Percentiles rank a stretch among this genome's conserved stretches.
phyloP scores from a whole-genome alignment of 1,140 invertebrate genomes.

The Drosophila leontia region DNA sequence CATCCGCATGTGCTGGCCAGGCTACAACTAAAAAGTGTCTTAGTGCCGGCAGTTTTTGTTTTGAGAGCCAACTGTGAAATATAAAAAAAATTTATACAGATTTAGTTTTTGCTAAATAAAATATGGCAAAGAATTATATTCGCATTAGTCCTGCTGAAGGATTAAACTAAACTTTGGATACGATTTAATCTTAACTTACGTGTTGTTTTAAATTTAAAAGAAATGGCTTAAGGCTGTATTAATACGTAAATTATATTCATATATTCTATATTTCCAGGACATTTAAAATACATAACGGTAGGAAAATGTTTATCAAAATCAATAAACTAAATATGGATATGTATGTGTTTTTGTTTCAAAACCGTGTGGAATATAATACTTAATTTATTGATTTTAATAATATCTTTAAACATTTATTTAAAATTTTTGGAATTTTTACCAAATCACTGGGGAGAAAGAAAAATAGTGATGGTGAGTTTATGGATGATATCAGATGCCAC shows the following conservation, averaged over 20 bases:
- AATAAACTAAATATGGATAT: no score
- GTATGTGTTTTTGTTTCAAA: no score
- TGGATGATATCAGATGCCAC: conserved; percentile 4
- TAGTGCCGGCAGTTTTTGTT: conserved; percentile 10
- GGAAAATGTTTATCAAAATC: no score
- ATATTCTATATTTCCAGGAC: not conserved
- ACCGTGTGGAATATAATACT: no score
- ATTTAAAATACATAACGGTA: not conserved
- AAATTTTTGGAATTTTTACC: not conserved
- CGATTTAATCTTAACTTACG: no score
- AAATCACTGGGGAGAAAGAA: not conserved
- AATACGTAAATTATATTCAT: not conserved
- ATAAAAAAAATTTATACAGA: not conserved
- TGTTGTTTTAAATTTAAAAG: no score
- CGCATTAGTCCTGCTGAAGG: no score
- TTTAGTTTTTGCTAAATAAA: not conserved
- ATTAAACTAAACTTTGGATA: no score
- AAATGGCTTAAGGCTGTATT: no score
- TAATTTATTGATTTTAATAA: not conserved
- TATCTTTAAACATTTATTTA: not conserved
- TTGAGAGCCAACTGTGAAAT: not conserved
- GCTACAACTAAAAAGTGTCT: conserved; percentile 15
- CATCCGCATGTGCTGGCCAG: conserved; percentile 15
- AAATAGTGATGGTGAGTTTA: not conserved
- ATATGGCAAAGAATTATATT: not conserved